Evolutionary conservation across 2,888 invertebrate species (phyloP), one percentile per base, ranked within the genome.

Genomic region (Lordiphosa andalusiaca): DNA sequence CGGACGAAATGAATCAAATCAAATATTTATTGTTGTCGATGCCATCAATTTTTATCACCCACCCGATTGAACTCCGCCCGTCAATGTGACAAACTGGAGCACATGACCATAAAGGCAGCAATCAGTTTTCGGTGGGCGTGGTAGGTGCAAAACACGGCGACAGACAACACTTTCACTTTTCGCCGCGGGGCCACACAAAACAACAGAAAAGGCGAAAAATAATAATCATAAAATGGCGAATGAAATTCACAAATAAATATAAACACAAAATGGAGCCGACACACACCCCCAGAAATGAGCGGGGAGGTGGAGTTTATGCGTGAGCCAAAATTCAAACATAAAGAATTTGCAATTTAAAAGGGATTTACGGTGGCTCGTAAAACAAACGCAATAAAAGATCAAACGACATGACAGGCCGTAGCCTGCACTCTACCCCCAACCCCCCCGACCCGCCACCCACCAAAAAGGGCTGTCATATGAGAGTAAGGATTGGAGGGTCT

Each of bases 291-390:
- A 53, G 40, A 41, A 36, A 35, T 48, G 21, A 33, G 12, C 25
- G 12, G 40, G 21, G 23, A 39, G 47, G 7, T 41, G 36, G 66
- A 42, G 57, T 65, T 64, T 64, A 56, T 58, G 53, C 37, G 53
- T 50, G 53, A 55, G 68, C 53, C 74, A 48, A 84, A 81, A 66
- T 66, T 77, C 74, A 71, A 74, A 73, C 84, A 81, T 84, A 84
- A 83, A 84, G 84, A 78, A 84, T 78, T 84, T 84, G 84, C 84
- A 80, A 80, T 84, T 84, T 84, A 73, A 80, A 80, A 78, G 84
- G 80, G 80, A 80, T 80, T 84, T 84, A 80, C 80, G 63, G 73
- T 49, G 66, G 60, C 74, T 80, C 80, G 84, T 84, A 80, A 84
- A 80, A 84, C 78, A 81, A 84, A 80, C 82, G 73, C 84, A 80